These are phyloP conservation scores for Ametastegia equiseti DNA, from an alignment of 2,888 invertebrate species.

Conservation along the genomic window DNA sequence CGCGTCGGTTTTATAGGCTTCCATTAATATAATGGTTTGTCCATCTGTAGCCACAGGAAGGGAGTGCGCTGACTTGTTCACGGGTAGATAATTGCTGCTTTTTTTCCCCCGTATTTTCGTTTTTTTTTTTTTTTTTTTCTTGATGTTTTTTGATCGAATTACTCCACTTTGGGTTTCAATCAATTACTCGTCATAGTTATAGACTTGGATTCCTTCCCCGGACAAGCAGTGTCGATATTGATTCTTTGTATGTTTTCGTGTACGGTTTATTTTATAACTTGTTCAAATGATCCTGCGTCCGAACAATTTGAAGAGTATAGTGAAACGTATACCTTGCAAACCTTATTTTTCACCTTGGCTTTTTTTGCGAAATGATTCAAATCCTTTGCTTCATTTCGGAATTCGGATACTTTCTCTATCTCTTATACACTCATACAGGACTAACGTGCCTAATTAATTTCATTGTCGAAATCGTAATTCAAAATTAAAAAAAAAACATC, in stretches of 20 bases:
- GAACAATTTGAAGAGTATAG: no score
- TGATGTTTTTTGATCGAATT: background rate
- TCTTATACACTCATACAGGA: no score
- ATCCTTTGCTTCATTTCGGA: no score
- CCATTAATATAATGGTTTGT: slow-evolving; percentile 33
- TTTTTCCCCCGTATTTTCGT: background rate
- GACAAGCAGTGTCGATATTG: background rate
- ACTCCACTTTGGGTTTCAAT: slow-evolving; percentile 6
- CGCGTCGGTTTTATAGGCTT: slow-evolving; percentile 27
- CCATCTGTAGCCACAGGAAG: slow-evolving; percentile 31
- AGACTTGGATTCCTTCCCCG: background rate
- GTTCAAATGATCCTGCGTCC: no score
- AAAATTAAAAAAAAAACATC: no score
- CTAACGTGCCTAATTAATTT: no score
- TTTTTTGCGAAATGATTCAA: no score
- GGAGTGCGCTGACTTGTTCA: slow-evolving; percentile 26
- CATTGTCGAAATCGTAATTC: no score
- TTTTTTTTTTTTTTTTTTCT: background rate
- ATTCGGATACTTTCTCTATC: no score
- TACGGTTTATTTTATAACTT: no score
- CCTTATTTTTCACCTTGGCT: no score
- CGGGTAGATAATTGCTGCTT: slow-evolving; percentile 37
- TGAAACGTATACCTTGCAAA: no score
- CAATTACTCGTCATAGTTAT: background rate
- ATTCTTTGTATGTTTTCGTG: background rate